Evolutionary conservation across 2,797 vertebrate species (phyloP), one percentile per base, ranked within the genome.

Genomic region (Orestias chungarensis): DNA sequence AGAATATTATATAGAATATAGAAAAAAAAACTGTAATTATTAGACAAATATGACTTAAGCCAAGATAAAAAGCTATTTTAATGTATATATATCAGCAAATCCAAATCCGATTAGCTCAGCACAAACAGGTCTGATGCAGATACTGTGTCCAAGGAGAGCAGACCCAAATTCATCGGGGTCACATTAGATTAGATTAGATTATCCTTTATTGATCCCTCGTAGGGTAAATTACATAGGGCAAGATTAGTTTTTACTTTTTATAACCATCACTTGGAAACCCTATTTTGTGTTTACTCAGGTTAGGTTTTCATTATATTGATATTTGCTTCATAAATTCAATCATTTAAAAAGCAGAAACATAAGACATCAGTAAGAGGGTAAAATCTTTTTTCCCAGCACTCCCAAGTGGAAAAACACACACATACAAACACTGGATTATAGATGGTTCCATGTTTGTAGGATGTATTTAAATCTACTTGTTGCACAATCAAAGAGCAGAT

Each of bases 401-500:
- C n/a, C n/a, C n/a, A n/a, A n/a, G 55, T 57, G 31, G 31, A 59
- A 59, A 54, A 6, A 11, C 10, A 0, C 4, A 6, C 6, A 6
- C 6, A 55, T 15, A 55, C 15, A 54, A 74, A 85, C 78, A 84
- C 1, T 70, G 64, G 27, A 71, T 67, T 66, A 71, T 65, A 69
- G 82, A 84, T 79, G 43, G 74, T 82, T 88, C 82, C 84, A 83
- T 61, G 66, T 81, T 86, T 71, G 38, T 49, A 78, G 73, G 81
- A 87, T 65, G 74, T 75, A 76, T 88, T 85, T 81, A 70, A 88
- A 85, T 85, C 67, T 71, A 85, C 43, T 35, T 69, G 66, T 87
- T 89, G 85, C 85, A 85, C 86, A 88, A 82, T 86, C 87, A 83
- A 80, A 91, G 82, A 78, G 82, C 68, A 83, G 88, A 89, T 88